Percentiles rank a stretch among this genome's conserved stretches.
Conservation (phyloP, 1,140 invertebrate species). For the Drosophila seguyi region DNA sequence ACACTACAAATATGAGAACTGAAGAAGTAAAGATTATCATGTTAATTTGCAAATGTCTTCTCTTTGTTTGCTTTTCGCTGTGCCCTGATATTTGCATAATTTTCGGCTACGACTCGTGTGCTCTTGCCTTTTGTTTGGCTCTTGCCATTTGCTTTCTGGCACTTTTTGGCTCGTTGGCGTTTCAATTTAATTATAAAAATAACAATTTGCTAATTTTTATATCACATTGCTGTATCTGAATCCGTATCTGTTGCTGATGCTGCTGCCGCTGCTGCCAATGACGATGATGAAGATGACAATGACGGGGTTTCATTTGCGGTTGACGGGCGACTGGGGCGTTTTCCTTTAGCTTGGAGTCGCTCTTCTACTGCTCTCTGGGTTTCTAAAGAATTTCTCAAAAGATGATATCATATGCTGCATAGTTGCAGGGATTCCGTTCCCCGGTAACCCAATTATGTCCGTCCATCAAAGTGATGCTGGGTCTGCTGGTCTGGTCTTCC, state of each 20-base stretch:
- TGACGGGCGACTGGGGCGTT: conserved; percentile 33
- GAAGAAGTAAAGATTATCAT: conserved; percentile 61
- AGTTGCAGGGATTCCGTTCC: conserved; percentile 24
- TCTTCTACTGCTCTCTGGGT: conserved; percentile 5
- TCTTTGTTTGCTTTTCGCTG: conserved; percentile 2
- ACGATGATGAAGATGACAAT: conserved; percentile 45
- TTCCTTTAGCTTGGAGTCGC: conserved; percentile 8
- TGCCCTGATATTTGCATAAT: conserved; percentile 35
- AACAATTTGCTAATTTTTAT: conserved; percentile 76
- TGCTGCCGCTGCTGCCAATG: conserved; percentile 13
- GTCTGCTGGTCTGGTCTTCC: conserved; percentile 15
- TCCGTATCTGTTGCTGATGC: conserved; percentile 34
- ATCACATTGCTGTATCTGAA: conserved; percentile 52
- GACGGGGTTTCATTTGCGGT: conserved; percentile 41
- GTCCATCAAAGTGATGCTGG: conserved; percentile 43
- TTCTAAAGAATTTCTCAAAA: conserved; percentile 38
- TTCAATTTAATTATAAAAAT: conserved; percentile 80
- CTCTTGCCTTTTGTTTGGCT: conserved; percentile 45
- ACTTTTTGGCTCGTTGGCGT: conserved; percentile 61
- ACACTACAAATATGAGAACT: conserved; percentile 26
- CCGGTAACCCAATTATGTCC: conserved; percentile 47
- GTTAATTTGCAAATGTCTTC: conserved; percentile 56
- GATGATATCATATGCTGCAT: conserved; percentile 40
- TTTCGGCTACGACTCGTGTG: conserved; percentile 34
- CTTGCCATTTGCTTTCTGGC: conserved; percentile 44